These are phyloP conservation scores for Acipenser oxyrinchus DNA, from an alignment of 2,797 vertebrate species.

Conservation along the genomic window DNA sequence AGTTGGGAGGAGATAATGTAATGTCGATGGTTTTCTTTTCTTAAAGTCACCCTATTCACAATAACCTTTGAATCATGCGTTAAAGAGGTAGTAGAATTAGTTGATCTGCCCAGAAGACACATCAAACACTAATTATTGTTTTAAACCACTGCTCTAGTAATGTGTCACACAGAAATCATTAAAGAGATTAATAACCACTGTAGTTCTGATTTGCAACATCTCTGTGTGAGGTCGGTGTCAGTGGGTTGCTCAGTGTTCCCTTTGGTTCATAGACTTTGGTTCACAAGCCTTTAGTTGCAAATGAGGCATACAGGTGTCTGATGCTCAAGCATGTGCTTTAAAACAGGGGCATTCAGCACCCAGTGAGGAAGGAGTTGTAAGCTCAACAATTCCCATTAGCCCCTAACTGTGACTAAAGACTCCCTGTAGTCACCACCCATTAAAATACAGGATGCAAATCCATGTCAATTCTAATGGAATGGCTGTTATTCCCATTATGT, in stretches of 20 bases:
- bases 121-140: not conserved
- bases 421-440: too few species aligned
- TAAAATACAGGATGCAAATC: too few species aligned
- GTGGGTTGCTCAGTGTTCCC: not conserved
- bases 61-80: not conserved
- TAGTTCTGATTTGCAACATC: not conserved
- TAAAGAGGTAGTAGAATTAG: not conserved
- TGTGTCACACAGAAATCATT: not conserved
- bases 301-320: conserved; percentile 9
- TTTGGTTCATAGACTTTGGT: not conserved
- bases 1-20: not conserved
- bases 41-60: not conserved
- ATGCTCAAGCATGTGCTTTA: conserved; percentile 8
- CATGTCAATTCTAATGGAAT: too few species aligned
- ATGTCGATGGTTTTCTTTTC: not conserved
- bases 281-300: conserved; percentile 5
- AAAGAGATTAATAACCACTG: not conserved
- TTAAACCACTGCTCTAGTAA: not conserved
- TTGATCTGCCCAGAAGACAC: not conserved
- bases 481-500: too few species aligned
- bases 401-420: not conserved
- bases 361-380: too few species aligned
- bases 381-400: not conserved
- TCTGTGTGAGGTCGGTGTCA: not conserved
- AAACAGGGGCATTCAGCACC: not conserved